Evolutionary conservation across 2,113 vertebrate genomes (phyloP), one percentile per base, ranked within the genome.

Genomic region (Otis tarda): DNA sequence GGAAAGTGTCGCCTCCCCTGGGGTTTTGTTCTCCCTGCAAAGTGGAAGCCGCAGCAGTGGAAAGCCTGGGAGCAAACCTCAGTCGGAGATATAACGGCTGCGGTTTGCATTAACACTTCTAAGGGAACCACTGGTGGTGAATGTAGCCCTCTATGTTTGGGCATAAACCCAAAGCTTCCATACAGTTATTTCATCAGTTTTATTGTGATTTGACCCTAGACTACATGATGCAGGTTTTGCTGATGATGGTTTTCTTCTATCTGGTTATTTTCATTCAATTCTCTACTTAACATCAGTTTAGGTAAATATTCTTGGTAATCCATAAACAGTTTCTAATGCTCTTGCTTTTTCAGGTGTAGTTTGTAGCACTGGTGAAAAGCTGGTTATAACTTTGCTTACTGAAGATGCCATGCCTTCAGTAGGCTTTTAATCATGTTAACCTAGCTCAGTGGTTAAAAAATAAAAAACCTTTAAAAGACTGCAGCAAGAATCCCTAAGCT

Each of bases 171-270:
- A 4, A 35, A 12, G 4, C 12, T 55, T 41, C 39, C 1, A 0
- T 41, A 2, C 2, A 25, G 20, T 8, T 4, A 2, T 17, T 75
- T 14, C 9, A 3, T 23, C 35, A 6, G 3, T 14, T 31, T 28
- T 17, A 8, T 4, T 47, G 35, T 2, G 2, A 3, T n/a, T 33
- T n/a, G 7, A 23, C 25, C 20, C 17, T 20, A 14, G 14, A 11
- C 28, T 17, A 5, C 7, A 0, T 0, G 4, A 27, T 5, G 1
- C 0, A 11, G 31, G 8, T 5, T 37, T 47, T 47, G 25, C 10
- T 60, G 35, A 3, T 2, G 1, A 2, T 70, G 6, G 3, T 45
- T 88, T 82, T 53, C 7, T 55, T n/a, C 28, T 12, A 11, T 28
- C 7, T 45, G 21, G 21, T 56, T 74, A 9, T 35, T 73, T 57